Conservation (phyloP, 2,797 vertebrate genomes). For the Parotocinclus haroldoi region DNA sequence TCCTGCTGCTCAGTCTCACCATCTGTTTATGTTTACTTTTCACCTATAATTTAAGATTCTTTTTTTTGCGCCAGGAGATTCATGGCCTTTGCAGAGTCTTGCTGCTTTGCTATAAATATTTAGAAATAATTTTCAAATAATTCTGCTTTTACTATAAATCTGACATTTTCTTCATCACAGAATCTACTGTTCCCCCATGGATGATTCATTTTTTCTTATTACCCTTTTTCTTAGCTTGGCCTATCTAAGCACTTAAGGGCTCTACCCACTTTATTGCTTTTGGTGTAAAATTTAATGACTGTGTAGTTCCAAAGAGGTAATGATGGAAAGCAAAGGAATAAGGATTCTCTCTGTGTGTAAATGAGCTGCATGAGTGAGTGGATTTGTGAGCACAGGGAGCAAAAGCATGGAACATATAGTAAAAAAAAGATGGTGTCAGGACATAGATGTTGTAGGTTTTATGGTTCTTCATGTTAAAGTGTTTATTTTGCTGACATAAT, state of each 20-base stretch:
- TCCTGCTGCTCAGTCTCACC: conserved; percentile 25
- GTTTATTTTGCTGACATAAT: no score
- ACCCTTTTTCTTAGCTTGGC: conserved; percentile 2
- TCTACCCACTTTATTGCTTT: conserved; percentile 41
- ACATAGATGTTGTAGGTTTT: conserved; percentile 6
- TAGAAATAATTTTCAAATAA: conserved; percentile 12
- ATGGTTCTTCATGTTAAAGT: no score
- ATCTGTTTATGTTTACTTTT: conserved; percentile 52
- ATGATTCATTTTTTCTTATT: conserved; percentile 36
- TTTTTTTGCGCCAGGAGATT: conserved; percentile 46
- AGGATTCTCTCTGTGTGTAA: no score
- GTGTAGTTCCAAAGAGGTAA: conserved; percentile 47
- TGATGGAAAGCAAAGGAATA: conserved; percentile 30
- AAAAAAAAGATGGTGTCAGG: conserved; percentile 30
- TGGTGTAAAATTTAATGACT: conserved; percentile 39
- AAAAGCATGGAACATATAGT: conserved; percentile 40
- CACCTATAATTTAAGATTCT: conserved; percentile 43
- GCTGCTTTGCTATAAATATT: conserved; percentile 32
- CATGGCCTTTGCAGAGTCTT: conserved; percentile 38
- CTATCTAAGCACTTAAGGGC: not conserved
- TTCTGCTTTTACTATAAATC: conserved; percentile 31
- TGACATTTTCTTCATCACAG: conserved; percentile 40
- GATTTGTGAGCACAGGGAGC: conserved; percentile 28
- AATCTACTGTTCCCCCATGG: conserved; percentile 33
- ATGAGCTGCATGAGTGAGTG: conserved; percentile 16